Evolutionary conservation across 2,113 vertebrate species (phyloP).

Genomic region (Papio anubis): DNA sequence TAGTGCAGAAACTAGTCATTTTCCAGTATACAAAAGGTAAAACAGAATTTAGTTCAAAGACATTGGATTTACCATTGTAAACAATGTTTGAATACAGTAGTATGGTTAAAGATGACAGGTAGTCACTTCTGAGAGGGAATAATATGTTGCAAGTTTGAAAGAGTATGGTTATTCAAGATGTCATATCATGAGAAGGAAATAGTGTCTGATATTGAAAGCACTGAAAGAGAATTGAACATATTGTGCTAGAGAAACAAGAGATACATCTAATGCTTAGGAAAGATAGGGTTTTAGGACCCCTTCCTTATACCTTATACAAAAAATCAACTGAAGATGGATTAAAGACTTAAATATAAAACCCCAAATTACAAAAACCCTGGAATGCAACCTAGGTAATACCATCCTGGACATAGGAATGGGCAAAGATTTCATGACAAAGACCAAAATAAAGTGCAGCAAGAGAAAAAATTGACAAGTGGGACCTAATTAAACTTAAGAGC

Average conservation of each 20-base stretch:
- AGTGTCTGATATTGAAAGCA: slow-evolving; percentile 43
- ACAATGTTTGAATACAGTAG: slow-evolving; percentile 27
- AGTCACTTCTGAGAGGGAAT: not conserved
- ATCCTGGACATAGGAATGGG: no score
- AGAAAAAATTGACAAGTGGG: no score
- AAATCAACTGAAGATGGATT: no score
- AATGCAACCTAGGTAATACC: no score
- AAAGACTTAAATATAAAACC: no score
- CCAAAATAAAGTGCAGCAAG: no score
- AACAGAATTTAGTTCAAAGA: slow-evolving; percentile 42
- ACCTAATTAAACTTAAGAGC: no score
- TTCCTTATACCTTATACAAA: no score
- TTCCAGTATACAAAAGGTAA: slow-evolving; percentile 5
- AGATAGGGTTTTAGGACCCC: not conserved
- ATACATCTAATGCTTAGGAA: slow-evolving; percentile 49
- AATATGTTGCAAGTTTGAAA: slow-evolving; percentile 53
- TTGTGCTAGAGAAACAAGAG: slow-evolving; percentile 37
- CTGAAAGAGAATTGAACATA: slow-evolving; percentile 19
- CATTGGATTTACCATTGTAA: slow-evolving; percentile 44
- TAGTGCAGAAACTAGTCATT: slow-evolving; percentile 32
- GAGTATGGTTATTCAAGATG: slow-evolving; percentile 64
- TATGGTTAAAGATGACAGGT: slow-evolving; percentile 32
- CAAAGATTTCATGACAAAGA: no score
- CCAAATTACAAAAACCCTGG: no score
- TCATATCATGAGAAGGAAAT: slow-evolving; percentile 59